Conservation (phyloP, 64 coral and sea anemone genomes). For the Hydrozoanthus tunicans region DNA sequence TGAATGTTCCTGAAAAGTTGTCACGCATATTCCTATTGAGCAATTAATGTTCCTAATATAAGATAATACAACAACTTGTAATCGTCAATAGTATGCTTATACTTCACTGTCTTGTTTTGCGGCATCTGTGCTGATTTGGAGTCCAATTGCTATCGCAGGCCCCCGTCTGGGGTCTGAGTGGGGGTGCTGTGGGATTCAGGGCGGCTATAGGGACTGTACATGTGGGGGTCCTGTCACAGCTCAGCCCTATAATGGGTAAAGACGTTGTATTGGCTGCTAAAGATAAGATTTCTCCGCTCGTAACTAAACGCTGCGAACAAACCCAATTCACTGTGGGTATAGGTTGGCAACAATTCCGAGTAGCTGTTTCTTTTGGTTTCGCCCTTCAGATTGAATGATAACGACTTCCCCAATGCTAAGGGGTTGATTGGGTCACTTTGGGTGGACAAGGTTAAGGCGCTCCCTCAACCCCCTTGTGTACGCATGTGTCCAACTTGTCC, state of each 20-base stretch:
- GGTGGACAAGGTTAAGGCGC: constrained; percentile 33
- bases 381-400: constrained; percentile 45
- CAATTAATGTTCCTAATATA: too few relatives aligned
- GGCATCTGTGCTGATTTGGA: constrained; percentile 17
- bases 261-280: constrained; percentile 40
- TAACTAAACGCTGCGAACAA: constrained; percentile 40
- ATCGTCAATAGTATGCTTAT: background rate
- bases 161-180: constrained; percentile 36
- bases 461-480: constrained; percentile 43
- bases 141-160: constrained; percentile 3
- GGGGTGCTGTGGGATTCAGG: constrained; percentile 15
- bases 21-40: too few relatives aligned
- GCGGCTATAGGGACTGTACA: background rate
- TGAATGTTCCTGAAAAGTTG: too few relatives aligned
- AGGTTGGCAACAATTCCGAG: constrained; percentile 34
- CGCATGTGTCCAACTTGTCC: constrained; percentile 19
- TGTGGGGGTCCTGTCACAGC: constrained; percentile 22
- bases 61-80: too few relatives aligned
- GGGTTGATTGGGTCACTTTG: background rate
- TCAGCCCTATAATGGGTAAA: constrained; percentile 47
- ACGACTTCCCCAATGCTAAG: constrained; percentile 37
- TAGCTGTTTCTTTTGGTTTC: background rate
- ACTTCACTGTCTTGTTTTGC: background rate
- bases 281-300: constrained; percentile 45
- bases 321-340: constrained; percentile 24